Evolutionary conservation across 2,888 invertebrate species (phyloP).

Genomic region (Arrhopalites spinosus): DNA sequence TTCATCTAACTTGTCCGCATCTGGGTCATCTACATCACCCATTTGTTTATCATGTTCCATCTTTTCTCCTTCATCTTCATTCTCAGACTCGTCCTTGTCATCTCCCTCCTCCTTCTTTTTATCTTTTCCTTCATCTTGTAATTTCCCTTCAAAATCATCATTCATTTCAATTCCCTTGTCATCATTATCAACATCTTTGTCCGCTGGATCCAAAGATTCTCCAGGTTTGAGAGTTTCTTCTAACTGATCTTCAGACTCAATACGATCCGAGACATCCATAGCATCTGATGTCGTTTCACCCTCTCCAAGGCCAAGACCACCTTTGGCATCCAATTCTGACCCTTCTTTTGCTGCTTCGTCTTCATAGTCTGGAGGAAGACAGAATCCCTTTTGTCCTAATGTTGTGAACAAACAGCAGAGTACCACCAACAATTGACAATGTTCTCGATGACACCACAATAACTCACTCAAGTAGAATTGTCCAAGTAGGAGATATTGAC

Average conservation of each 20-base stretch:
- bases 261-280: constrained; percentile 92
- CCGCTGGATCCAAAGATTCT: constrained; percentile 71
- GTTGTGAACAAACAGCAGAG: constrained; percentile 84
- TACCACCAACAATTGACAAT: constrained; percentile 81
- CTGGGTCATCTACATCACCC: constrained; percentile 84
- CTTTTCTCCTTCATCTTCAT: constrained; percentile 61
- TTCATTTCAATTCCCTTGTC: constrained; percentile 95
- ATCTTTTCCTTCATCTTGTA: constrained; percentile 72
- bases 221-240: constrained; percentile 85
- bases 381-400: constrained; percentile 86
- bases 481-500: constrained; percentile 74
- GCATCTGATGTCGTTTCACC: constrained; percentile 74
- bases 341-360: constrained; percentile 62
- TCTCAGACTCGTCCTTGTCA: constrained; percentile 51
- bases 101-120: constrained; percentile 68
- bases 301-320: constrained; percentile 87
- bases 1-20: constrained; percentile 72
- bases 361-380: constrained; percentile 83
- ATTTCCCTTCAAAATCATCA: constrained; percentile 89
- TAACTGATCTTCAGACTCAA: constrained; percentile 89
- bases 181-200: constrained; percentile 74
- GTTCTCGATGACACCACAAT: constrained; percentile 75
- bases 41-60: constrained; percentile 92
- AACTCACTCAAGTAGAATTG: constrained; percentile 81
- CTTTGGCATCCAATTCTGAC: constrained; percentile 62